Base-by-base conservation (phyloP, 2,113 vertebrate species). In the Hippoglossus stenolepis region DNA sequence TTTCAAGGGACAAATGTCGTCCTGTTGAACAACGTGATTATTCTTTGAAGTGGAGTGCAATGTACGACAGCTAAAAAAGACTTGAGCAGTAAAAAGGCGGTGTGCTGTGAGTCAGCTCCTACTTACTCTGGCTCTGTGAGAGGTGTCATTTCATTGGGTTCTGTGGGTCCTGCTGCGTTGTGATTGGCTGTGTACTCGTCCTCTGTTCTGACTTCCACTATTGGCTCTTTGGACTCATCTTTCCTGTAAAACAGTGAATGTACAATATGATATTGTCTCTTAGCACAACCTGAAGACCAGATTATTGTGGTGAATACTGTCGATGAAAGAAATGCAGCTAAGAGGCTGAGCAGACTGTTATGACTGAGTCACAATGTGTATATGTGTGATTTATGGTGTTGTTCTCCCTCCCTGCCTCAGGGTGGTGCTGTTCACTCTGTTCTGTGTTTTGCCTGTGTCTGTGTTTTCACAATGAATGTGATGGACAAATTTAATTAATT, bases 71-170 rank as follows among this genome's bases (percentile, higher is more conserved):
- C 78, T 85, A 77, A 79, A 54, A 73, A 73, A 45, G 23, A 83
- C 73, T 70, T 58, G 71, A 75, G 79, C 74, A 15, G 40, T 56
- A 49, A 80, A 60, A 60, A 49, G 60, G 60, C 59, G 0, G 8
- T 12, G 51, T 73, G 75, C 65, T 18, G 51, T 18, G 13, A 23
- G 40, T 26, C 57, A 6, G 70, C 23, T 2, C 62, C 8, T 35
- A 93, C 98, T 31, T 96, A 99, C 98, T 99, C 98, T 71, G 97
- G 97, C 92, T 97, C 96, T 1, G 98, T 99, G 87, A 99, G 93
- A 0, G 98, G 98, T 0, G 98, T 99, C 87, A 97, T 99, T 94
- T 99, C 98, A 0, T 97, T 99, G 70, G 98, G 98, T 77, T 99
- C 98, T 0, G 92, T 95, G 47, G 96, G 97, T 21, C 96, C 98